Percentiles rank a stretch among this genome's conserved stretches.
Evolutionary conservation across 2,797 vertebrate species (phyloP).

Genomic region (Sebastes flavidus): DNA sequence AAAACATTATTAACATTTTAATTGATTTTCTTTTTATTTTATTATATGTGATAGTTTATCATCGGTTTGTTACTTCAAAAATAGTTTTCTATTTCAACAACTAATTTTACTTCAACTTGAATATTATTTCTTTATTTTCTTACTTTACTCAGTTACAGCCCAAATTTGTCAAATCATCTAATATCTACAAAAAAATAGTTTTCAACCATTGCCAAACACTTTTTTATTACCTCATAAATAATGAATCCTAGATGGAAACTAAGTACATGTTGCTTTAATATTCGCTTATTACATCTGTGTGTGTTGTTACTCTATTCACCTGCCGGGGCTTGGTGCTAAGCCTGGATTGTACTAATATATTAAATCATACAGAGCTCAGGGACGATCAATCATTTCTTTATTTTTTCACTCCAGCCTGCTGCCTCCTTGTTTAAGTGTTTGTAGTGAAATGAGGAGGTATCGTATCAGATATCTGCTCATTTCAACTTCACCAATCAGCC

Average conservation of each 20-base stretch:
- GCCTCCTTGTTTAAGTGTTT: too few relatives aligned
- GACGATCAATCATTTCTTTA: neutral
- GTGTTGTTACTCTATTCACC: neutral
- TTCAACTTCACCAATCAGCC: too few relatives aligned
- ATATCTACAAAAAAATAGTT: neutral
- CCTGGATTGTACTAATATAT: neutral
- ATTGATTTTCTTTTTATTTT: slow-evolving; percentile 2
- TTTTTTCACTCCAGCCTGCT: too few relatives aligned
- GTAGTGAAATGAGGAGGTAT: too few relatives aligned
- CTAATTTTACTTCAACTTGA: neutral
- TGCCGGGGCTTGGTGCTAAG: neutral
- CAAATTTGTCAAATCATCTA: neutral
- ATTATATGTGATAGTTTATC: neutral
- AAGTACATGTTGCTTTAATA: neutral
- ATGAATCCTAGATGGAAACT: neutral
- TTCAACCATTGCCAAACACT: neutral
- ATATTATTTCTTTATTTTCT: neutral
- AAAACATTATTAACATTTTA: neutral
- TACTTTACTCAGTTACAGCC: neutral
- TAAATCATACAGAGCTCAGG: neutral
- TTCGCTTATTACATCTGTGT: neutral
- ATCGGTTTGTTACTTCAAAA: neutral
- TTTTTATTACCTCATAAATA: neutral
- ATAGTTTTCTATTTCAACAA: neutral
- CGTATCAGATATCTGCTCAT: too few relatives aligned